A percentile compares a stretch with the other conserved stretches of the same genome.
Conservation (phyloP, 2,797 vertebrate genomes). For the Podarcis lilfordi region DNA sequence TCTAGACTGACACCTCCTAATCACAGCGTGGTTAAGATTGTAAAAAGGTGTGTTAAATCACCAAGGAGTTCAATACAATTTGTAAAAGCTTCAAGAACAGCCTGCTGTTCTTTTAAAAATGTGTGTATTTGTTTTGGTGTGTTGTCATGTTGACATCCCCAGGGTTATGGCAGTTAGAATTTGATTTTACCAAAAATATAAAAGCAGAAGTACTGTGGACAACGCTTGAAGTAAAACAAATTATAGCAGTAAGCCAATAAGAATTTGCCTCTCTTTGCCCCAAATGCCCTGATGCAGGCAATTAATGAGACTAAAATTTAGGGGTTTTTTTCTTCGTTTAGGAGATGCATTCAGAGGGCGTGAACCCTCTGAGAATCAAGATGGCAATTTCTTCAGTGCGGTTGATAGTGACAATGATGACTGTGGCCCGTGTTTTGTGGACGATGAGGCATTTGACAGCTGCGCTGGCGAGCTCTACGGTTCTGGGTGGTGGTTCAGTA, state of each 20-base stretch:
- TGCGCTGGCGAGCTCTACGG: conserved; percentile 76
- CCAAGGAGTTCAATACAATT: neutral
- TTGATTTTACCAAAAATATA: too few relatives aligned
- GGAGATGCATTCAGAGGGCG: conserved; percentile 83
- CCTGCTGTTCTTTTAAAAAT: neutral
- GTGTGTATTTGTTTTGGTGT: neutral
- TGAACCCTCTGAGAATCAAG: conserved; percentile 79
- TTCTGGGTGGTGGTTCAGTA: conserved; percentile 86
- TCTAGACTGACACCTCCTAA: neutral
- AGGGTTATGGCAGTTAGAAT: too few relatives aligned
- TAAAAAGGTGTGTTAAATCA: neutral
- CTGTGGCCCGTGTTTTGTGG: conserved; percentile 77
- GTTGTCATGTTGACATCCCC: neutral
- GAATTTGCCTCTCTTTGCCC: neutral
- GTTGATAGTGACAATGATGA: conserved; percentile 82
- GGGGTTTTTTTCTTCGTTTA: conserved; percentile 31
- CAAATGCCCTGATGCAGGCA: neutral
- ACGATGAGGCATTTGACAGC: conserved; percentile 74
- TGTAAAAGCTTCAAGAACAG: neutral
- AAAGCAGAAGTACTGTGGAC: too few relatives aligned
- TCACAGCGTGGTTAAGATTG: neutral
- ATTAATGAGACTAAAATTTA: neutral
- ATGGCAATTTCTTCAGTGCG: conserved; percentile 82
- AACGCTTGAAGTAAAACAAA: too few relatives aligned
- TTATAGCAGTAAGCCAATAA: neutral